phyloP scores from a whole-genome alignment of 2,888 invertebrate genomes.

The Ephialtes manifestator region DNA sequence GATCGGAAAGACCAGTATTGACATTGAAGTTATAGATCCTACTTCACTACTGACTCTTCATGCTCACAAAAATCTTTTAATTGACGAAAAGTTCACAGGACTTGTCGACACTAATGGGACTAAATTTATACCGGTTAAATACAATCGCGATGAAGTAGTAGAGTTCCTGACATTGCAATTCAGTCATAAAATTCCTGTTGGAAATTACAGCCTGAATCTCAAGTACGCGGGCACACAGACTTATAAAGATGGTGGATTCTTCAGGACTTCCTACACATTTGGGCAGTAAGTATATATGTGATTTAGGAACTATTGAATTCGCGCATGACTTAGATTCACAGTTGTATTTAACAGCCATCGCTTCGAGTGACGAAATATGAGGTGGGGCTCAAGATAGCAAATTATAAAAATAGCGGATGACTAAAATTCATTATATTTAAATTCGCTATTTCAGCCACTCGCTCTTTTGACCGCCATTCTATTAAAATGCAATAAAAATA shows the following conservation, averaged over 20 bases:
- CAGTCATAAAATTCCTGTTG: slow-evolving; percentile 67
- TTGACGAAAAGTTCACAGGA: slow-evolving; percentile 64
- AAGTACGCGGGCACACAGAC: slow-evolving; percentile 88
- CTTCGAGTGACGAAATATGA: too few relatives aligned
- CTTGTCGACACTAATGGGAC: slow-evolving; percentile 54
- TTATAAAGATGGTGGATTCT: slow-evolving; percentile 89
- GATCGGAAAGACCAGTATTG: slow-evolving; percentile 68
- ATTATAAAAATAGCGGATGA: too few relatives aligned
- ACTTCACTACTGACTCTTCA: slow-evolving; percentile 64
- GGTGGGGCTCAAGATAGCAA: too few relatives aligned
- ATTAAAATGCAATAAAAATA: too few relatives aligned
- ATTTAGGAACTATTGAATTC: too few relatives aligned
- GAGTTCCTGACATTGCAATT: slow-evolving; percentile 68
- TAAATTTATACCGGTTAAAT: slow-evolving; percentile 52
- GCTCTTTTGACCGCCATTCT: too few relatives aligned
- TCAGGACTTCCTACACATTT: slow-evolving; percentile 87
- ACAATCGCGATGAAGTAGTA: slow-evolving; percentile 51
- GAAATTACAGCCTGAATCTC: slow-evolving; percentile 88
- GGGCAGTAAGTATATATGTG: slow-evolving; percentile 25
- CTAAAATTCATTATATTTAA: too few relatives aligned
- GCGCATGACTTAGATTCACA: too few relatives aligned
- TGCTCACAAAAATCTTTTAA: slow-evolving; percentile 53
- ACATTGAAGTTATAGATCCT: slow-evolving; percentile 65
- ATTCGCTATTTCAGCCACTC: too few relatives aligned
- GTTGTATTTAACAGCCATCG: too few relatives aligned